Conservation (phyloP, 2,888 invertebrate genomes). For the Lochmaea crataegi region DNA sequence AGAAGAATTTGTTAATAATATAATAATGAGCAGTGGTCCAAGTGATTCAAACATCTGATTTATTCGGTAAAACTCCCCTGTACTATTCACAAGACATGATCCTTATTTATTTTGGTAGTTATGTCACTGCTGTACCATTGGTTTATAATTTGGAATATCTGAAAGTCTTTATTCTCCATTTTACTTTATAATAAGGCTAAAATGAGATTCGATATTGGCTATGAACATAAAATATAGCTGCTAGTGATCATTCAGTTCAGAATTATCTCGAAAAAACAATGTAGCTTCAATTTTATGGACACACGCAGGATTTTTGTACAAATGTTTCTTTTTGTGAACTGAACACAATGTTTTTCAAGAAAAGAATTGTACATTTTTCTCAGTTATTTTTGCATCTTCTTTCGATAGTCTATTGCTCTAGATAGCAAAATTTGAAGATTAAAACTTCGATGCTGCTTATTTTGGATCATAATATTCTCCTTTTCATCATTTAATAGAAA, state of each 20-base stretch:
- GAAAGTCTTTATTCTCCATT: background rate
- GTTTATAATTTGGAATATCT: background rate
- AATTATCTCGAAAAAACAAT: background rate
- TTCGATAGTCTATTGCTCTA: too few relatives aligned
- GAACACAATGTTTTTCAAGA: too few relatives aligned
- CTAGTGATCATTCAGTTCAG: background rate
- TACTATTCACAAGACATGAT: slow-evolving; percentile 13
- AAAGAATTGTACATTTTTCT: too few relatives aligned
- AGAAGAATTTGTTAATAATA: slow-evolving; percentile 59
- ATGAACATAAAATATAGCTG: background rate
- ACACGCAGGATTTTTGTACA: too few relatives aligned
- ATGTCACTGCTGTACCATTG: background rate
- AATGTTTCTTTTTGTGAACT: too few relatives aligned
- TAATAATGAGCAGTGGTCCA: slow-evolving; percentile 46
- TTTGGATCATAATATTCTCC: too few relatives aligned
- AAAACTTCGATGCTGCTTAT: too few relatives aligned
- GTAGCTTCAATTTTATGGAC: background rate
- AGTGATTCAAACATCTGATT: slow-evolving; percentile 39
- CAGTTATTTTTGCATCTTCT: too few relatives aligned
- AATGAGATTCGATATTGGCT: background rate
- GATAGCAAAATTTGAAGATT: too few relatives aligned
- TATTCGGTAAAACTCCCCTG: slow-evolving; percentile 21
- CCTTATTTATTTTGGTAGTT: background rate
- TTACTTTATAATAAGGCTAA: background rate
- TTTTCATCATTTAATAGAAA: too few relatives aligned